Conservation (phyloP, 2,888 invertebrate species). For the Globia sparganii region DNA sequence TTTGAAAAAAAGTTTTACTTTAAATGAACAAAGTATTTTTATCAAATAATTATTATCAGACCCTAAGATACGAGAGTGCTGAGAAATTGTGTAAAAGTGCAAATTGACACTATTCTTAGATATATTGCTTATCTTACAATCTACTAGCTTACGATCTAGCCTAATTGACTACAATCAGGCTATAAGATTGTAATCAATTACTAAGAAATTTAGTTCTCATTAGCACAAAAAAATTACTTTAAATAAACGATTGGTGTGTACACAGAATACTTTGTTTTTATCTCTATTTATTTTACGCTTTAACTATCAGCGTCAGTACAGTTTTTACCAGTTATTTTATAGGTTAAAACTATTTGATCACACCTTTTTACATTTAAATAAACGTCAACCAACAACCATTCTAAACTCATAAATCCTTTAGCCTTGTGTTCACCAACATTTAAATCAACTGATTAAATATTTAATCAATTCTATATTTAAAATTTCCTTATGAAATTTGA, state of each 20-base stretch:
- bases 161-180: not conserved
- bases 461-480: no score
- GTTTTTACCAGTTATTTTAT: not conserved
- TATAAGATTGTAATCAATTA: not conserved
- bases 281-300: not conserved
- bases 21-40: not conserved
- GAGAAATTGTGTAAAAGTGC: not conserved
- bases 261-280: not conserved
- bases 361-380: not conserved
- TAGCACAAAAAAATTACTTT: not conserved
- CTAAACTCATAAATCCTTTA: conserved; percentile 23
- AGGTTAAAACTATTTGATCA: not conserved
- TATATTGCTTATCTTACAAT: not conserved
- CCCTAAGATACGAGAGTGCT: not conserved
- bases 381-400: not conserved
- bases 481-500: no score
- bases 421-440: no score
- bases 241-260: not conserved
- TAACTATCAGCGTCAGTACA: not conserved
- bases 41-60: not conserved
- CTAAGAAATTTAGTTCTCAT: not conserved
- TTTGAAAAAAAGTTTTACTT: conserved; percentile 3
- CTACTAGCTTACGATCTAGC: not conserved
- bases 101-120: not conserved
- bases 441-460: no score